Percentiles rank a stretch among this genome's conserved stretches.
These are phyloP conservation scores for Hycleus phaleratus DNA, from an alignment of 1,140 invertebrate genomes.

Conservation along the genomic window DNA sequence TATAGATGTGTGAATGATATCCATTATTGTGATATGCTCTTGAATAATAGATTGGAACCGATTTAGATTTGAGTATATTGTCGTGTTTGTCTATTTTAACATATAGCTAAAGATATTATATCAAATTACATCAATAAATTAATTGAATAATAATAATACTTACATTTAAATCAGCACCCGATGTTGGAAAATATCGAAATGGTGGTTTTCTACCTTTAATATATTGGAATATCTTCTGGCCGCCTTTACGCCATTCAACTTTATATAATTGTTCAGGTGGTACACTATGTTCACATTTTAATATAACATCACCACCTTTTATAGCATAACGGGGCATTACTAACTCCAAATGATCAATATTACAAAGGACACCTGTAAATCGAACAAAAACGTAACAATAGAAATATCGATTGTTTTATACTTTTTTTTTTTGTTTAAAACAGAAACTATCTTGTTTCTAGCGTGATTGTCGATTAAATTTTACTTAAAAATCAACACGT, in stretches of 20 bases:
- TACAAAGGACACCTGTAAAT: slow-evolving; percentile 32
- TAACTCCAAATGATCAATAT: slow-evolving; percentile 36
- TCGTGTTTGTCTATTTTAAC: too few species aligned
- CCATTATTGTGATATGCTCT: too few species aligned
- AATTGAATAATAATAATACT: slow-evolving; percentile 34
- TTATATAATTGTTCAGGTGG: slow-evolving; percentile 55
- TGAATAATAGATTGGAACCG: too few species aligned
- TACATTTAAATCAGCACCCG: slow-evolving; percentile 65
- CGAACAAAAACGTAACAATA: slow-evolving; percentile 7
- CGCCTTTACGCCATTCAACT: slow-evolving; percentile 66
- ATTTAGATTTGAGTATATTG: too few species aligned
- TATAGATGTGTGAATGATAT: too few species aligned
- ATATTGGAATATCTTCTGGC: slow-evolving; percentile 71
- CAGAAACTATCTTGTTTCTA: too few species aligned
- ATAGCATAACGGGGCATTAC: slow-evolving; percentile 39
- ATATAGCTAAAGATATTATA: too few species aligned
- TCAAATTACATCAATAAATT: too few species aligned
- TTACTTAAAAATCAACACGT: too few species aligned
- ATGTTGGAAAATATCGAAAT: slow-evolving; percentile 56
- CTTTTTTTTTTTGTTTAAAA: too few species aligned
- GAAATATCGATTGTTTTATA: neutral
- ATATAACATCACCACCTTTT: slow-evolving; percentile 42
- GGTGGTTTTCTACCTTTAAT: slow-evolving; percentile 66
- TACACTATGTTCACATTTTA: slow-evolving; percentile 57
- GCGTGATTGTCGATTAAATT: too few species aligned